phyloP scores from a whole-genome alignment of 23 tunicate genomes.

The Phallusia fumigata region DNA sequence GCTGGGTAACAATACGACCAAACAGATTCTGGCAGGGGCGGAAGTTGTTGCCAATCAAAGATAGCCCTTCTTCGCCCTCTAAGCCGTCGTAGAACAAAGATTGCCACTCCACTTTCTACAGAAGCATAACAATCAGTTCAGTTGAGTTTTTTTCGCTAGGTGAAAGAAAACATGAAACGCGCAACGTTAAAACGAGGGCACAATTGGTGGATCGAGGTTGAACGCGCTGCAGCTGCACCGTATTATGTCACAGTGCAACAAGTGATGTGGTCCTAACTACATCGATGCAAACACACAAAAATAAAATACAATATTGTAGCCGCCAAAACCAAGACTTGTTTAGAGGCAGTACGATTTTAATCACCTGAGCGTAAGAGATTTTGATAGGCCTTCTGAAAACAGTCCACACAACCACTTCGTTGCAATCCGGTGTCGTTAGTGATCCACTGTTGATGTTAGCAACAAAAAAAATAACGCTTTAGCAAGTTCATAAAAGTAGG shows the following conservation, averaged over 20 bases:
- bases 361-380: slow-evolving; percentile 42
- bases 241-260: no score
- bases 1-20: neutral
- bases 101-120: neutral
- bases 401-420: slow-evolving; percentile 51
- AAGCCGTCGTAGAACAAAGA: neutral
- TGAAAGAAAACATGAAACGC: no score
- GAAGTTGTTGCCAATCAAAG: neutral
- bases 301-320: no score
- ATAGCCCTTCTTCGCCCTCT: neutral
- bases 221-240: no score
- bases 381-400: slow-evolving; percentile 45
- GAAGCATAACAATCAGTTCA: neutral
- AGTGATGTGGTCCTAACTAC: no score
- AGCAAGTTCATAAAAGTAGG: neutral
- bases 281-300: no score
- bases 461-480: neutral
- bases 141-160: no score
- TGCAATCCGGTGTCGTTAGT: slow-evolving; percentile 57
- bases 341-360: no score
- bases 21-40: neutral
- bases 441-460: slow-evolving; percentile 35
- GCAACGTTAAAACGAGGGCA: no score
- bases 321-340: no score
- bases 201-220: no score